phyloP scores from a whole-genome alignment of 92 coral and sea anemone genomes.

The Desmophyllum pertusum region DNA sequence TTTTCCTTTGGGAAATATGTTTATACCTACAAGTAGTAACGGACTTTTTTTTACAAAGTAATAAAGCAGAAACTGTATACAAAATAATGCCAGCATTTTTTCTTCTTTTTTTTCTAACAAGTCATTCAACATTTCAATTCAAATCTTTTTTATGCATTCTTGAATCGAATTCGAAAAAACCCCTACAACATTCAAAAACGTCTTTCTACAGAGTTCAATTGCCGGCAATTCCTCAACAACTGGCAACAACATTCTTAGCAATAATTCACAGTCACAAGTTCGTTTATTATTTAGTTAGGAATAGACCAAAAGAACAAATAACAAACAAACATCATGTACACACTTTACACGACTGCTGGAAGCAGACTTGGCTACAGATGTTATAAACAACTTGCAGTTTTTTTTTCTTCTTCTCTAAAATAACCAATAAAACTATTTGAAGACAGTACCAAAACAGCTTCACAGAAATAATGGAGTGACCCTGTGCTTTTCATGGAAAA shows the following conservation, averaged over 20 bases:
- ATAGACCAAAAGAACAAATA: neutral
- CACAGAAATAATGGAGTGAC: constrained; percentile 2
- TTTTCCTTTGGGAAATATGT: neutral
- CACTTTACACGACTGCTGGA: neutral
- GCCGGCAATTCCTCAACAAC: constrained; percentile 9
- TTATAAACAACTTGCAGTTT: neutral
- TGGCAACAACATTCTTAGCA: constrained; percentile 18
- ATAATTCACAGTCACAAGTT: constrained; percentile 5
- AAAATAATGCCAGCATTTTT: constrained; percentile 33
- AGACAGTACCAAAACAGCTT: constrained; percentile 1
- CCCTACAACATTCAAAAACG: neutral
- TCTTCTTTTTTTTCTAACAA: constrained; percentile 20
- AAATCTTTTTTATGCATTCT: constrained; percentile 2
- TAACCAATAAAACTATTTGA: constrained; percentile 9
- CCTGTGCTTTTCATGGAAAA: neutral
- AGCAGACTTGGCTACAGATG: neutral
- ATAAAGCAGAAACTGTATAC: constrained; percentile 1
- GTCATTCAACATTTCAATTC: constrained; percentile 30
- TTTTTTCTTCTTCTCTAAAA: neutral
- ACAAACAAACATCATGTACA: neutral
- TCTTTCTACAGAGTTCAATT: constrained; percentile 3
- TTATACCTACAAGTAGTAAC: neutral
- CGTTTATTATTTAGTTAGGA: constrained; percentile 2
- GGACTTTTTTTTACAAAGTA: constrained; percentile 15
- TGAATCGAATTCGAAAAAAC: constrained; percentile 14